Conservation (phyloP, 2,797 vertebrate genomes). For the Myioborus melanocephalus region DNA sequence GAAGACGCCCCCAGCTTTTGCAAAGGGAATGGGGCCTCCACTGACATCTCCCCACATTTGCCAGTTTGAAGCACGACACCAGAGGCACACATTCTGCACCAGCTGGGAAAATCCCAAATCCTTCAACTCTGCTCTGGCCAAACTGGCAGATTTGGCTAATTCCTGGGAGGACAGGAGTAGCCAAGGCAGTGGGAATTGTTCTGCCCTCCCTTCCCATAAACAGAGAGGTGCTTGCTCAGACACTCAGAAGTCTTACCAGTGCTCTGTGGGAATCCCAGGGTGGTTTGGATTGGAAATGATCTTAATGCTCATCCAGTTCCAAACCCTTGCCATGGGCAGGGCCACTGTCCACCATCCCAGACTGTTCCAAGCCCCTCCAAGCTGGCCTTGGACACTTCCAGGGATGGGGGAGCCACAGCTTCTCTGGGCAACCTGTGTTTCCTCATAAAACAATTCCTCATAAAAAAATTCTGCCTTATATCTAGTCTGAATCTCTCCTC, state of each 20-base stretch:
- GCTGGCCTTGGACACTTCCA: background rate
- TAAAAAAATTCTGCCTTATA: background rate
- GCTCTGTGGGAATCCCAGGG: background rate
- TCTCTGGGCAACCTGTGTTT: background rate
- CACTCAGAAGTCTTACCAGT: background rate
- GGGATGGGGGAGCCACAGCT: background rate
- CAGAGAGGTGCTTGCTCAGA: background rate
- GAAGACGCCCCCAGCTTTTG: background rate
- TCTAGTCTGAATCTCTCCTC: background rate
- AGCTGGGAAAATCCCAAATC: background rate
- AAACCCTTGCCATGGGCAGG: accelerated
- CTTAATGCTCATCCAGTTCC: background rate
- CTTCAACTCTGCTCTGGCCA: background rate
- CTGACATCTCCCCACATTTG: background rate
- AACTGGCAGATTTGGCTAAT: background rate
- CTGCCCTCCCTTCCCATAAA: background rate
- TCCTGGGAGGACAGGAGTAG: background rate
- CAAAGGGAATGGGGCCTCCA: background rate
- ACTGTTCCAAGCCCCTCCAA: background rate
- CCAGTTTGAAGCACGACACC: background rate
- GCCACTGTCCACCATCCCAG: background rate
- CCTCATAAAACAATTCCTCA: background rate
- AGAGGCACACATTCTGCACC: background rate
- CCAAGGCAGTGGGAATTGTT: accelerated
- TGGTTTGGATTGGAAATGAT: background rate